These are phyloP conservation scores for Dasypogon diadema DNA, from an alignment of 2,888 invertebrate species.

Conservation along the genomic window DNA sequence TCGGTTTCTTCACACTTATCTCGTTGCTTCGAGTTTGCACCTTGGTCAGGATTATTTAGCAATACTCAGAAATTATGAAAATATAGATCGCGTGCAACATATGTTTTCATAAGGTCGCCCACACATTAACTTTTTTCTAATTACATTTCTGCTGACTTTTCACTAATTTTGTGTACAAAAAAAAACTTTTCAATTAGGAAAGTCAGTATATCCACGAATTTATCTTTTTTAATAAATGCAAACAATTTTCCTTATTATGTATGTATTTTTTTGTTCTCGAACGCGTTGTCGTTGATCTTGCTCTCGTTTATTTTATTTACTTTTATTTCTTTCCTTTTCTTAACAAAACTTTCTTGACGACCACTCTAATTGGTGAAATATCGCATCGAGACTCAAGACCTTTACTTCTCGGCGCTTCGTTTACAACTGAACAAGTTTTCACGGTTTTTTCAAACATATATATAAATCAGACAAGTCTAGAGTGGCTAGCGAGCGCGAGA, in stretches of 20 bases:
- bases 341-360: neutral
- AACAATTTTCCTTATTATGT: neutral
- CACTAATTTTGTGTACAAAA: neutral
- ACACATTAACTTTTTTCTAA: neutral
- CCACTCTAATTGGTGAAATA: neutral
- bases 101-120: too few species aligned
- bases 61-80: too few species aligned
- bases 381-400: conserved; percentile 38
- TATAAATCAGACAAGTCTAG: conserved; percentile 12
- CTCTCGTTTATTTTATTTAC: conserved; percentile 35
- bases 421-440: conserved; percentile 51
- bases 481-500: conserved; percentile 10
- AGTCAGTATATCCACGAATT: too few species aligned
- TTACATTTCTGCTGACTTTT: neutral
- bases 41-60: too few species aligned
- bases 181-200: too few species aligned
- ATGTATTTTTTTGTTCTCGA: neutral
- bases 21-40: too few species aligned
- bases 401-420: conserved; percentile 48
- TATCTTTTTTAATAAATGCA: neutral
- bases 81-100: too few species aligned
- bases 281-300: conserved; percentile 40
- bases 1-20: too few species aligned
- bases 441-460: conserved; percentile 40
- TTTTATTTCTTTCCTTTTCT: conserved; percentile 14